phyloP scores from a whole-genome alignment of 2,888 invertebrate genomes.

The Perizoma affinitatum region DNA sequence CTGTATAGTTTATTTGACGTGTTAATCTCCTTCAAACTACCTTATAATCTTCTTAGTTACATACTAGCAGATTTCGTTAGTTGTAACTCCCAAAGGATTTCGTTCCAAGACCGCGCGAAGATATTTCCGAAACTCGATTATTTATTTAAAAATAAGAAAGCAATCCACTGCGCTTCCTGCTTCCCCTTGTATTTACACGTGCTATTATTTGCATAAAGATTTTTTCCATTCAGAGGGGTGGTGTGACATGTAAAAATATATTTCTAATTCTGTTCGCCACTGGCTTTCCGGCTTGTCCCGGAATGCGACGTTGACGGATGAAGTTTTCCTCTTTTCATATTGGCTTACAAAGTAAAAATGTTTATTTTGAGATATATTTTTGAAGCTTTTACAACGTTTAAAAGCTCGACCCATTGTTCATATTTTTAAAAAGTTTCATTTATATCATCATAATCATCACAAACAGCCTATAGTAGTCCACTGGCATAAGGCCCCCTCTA shows the following conservation, averaged over 20 bases:
- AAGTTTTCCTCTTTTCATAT: slow-evolving; percentile 69
- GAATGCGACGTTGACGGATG: slow-evolving; percentile 74
- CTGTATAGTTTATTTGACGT: too few relatives aligned
- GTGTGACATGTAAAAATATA: slow-evolving; percentile 77
- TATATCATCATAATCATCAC: too few relatives aligned
- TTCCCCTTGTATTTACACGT: slow-evolving; percentile 79
- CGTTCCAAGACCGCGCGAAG: not conserved
- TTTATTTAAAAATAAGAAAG: slow-evolving; percentile 32
- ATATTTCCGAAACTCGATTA: slow-evolving; percentile 6
- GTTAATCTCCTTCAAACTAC: too few relatives aligned
- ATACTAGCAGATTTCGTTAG: too few relatives aligned
- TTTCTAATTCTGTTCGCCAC: slow-evolving; percentile 78
- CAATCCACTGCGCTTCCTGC: slow-evolving; percentile 49
- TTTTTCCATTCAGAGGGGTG: slow-evolving; percentile 68
- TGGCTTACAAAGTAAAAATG: slow-evolving; percentile 45
- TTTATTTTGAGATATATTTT: slow-evolving; percentile 37
- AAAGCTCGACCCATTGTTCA: not conserved
- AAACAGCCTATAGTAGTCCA: too few relatives aligned
- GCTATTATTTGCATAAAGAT: slow-evolving; percentile 81
- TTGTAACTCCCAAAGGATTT: not conserved
- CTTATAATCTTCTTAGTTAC: too few relatives aligned
- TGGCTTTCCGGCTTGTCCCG: slow-evolving; percentile 68
- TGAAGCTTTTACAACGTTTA: slow-evolving; percentile 1
- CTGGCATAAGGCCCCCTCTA: too few relatives aligned
- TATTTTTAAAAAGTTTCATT: too few relatives aligned